These are phyloP conservation scores for Tridacna gigas DNA, from an alignment of 2,888 invertebrate genomes.

Conservation along the genomic window DNA sequence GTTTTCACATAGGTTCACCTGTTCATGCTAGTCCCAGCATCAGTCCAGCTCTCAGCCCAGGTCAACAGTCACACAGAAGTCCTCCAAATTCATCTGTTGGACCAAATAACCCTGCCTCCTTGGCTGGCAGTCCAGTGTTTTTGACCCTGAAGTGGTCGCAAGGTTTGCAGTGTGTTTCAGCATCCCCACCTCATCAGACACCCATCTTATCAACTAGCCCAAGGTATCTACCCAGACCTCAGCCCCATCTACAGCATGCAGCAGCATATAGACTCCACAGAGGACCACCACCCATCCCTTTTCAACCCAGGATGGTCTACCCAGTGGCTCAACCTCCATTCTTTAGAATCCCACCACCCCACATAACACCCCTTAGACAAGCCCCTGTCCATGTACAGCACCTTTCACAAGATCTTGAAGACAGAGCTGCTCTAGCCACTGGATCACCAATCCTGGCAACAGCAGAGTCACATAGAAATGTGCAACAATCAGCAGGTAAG, in stretches of 20 bases:
- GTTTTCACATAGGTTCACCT: slow-evolving; percentile 28
- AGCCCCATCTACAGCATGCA: slow-evolving; percentile 25
- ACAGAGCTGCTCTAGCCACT: slow-evolving; percentile 55
- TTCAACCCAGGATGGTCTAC: slow-evolving; percentile 45
- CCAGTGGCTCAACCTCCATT: slow-evolving; percentile 46
- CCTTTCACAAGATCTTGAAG: slow-evolving; percentile 35
- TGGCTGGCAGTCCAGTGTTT: slow-evolving; percentile 63
- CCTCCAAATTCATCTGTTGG: slow-evolving; percentile 6
- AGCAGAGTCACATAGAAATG: slow-evolving; percentile 9
- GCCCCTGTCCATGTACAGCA: not conserved
- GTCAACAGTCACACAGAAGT: not conserved
- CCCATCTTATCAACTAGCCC: slow-evolving; percentile 7
- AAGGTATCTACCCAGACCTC: slow-evolving; percentile 21
- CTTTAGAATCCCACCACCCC: slow-evolving; percentile 37
- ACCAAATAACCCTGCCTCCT: not conserved
- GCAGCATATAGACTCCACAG: slow-evolving; percentile 26
- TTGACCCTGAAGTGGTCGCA: slow-evolving; percentile 62
- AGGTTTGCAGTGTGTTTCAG: slow-evolving; percentile 9
- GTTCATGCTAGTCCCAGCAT: slow-evolving; percentile 27
- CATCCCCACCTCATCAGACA: slow-evolving; percentile 41
- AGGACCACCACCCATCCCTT: slow-evolving; percentile 29
- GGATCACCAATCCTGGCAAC: slow-evolving; percentile 58
- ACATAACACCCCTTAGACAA: slow-evolving; percentile 9
- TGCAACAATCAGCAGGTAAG: not conserved
- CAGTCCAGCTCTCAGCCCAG: slow-evolving; percentile 42